phyloP scores from a whole-genome alignment of 2,888 invertebrate species.

The Chaetogeoica ovagalla region DNA sequence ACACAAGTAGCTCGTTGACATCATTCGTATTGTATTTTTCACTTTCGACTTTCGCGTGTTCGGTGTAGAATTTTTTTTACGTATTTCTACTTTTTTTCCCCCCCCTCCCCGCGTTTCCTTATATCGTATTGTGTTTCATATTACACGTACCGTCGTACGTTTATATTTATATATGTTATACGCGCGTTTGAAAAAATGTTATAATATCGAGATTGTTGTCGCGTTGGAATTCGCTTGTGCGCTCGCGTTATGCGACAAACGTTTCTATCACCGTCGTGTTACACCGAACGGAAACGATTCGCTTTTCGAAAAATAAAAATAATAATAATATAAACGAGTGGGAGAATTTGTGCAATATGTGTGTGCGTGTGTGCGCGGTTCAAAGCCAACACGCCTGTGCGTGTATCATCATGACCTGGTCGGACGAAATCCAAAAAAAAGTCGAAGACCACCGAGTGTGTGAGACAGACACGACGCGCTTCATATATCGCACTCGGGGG shows the following conservation, averaged over 20 bases:
- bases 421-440: conserved; percentile 43
- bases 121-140: too few species aligned
- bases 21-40: neutral
- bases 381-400: conserved; percentile 13
- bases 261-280: too few species aligned
- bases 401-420: conserved; percentile 30
- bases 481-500: too few species aligned
- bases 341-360: neutral
- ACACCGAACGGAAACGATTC: neutral
- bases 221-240: too few species aligned
- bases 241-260: too few species aligned
- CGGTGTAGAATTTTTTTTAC: neutral
- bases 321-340: conserved; percentile 14
- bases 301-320: neutral
- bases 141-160: too few species aligned
- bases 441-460: neutral
- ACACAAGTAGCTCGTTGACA: neutral
- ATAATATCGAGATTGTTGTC: too few species aligned
- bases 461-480: neutral
- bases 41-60: neutral
- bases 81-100: too few species aligned
- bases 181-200: too few species aligned
- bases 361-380: neutral
- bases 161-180: too few species aligned
- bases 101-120: too few species aligned